phyloP scores from a whole-genome alignment of 2,797 vertebrate species.

The Onychomys arenicola region DNA sequence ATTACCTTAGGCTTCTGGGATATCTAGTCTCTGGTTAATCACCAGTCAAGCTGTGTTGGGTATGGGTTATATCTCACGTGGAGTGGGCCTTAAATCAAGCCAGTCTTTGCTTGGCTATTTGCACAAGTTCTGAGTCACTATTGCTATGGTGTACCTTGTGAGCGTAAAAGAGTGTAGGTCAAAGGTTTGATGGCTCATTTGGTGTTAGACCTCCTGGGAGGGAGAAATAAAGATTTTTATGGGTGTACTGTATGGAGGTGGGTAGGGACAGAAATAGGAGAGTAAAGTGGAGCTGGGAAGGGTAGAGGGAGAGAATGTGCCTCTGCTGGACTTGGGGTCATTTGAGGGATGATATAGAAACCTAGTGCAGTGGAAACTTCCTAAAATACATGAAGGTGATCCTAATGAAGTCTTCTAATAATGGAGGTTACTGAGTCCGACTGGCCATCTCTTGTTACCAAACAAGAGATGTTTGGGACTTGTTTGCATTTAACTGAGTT shows the following conservation, averaged over 20 bases:
- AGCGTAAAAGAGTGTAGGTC: not conserved
- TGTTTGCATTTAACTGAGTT: not conserved
- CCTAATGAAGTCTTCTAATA: not conserved
- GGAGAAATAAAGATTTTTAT: not conserved
- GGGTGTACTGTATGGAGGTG: not conserved
- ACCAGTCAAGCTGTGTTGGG: not conserved
- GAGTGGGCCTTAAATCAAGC: not conserved
- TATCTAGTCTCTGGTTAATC: not conserved
- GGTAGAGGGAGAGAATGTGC: not conserved
- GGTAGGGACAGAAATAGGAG: not conserved
- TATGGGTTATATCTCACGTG: not conserved
- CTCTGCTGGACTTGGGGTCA: not conserved
- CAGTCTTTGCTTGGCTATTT: not conserved
- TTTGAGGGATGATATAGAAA: not conserved
- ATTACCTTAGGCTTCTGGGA: not conserved
- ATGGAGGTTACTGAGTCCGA: rapidly evolving
- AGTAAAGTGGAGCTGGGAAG: too few species aligned
- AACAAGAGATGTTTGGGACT: not conserved
- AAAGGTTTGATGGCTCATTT: not conserved
- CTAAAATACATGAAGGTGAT: too few species aligned
- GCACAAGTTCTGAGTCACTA: not conserved
- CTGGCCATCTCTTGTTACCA: not conserved
- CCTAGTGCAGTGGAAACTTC: not conserved
- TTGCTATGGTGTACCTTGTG: not conserved
- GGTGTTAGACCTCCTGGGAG: not conserved